A percentile compares a stretch with the other conserved stretches of the same genome.
phyloP scores from a whole-genome alignment of 2,888 invertebrate genomes.

The Mongoloraphidia duomilia region DNA sequence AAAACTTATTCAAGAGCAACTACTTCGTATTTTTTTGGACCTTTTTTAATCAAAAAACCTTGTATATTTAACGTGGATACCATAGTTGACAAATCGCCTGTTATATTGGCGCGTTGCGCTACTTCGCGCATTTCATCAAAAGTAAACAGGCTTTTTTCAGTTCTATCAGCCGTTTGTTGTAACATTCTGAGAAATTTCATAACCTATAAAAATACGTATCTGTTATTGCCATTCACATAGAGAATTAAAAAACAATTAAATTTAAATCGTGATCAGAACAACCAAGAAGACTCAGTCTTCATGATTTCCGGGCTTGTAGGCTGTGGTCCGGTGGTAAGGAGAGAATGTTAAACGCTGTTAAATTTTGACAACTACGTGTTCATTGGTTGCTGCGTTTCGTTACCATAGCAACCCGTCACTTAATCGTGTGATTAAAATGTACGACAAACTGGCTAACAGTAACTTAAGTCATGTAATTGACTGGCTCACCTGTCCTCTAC shows the following conservation, averaged over 20 bases:
- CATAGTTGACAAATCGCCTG: slow-evolving; percentile 49
- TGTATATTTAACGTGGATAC: slow-evolving; percentile 70
- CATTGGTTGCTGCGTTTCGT: no score
- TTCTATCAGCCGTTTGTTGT: slow-evolving; percentile 46
- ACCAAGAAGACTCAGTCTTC: slow-evolving; percentile 1
- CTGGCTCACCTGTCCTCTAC: slow-evolving; percentile 41
- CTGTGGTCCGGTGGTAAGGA: no score
- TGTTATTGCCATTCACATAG: no score
- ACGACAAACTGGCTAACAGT: neutral
- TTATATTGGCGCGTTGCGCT: slow-evolving; percentile 47
- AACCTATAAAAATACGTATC: slow-evolving; percentile 34
- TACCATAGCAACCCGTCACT: no score
- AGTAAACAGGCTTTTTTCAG: slow-evolving; percentile 58
- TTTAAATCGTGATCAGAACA: neutral
- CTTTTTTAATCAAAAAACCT: slow-evolving; percentile 74
- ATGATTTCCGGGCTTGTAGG: no score
- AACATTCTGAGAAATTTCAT: slow-evolving; percentile 58
- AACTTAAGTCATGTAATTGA: neutral
- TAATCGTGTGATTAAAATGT: no score
- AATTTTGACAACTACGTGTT: no score
- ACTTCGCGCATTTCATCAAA: slow-evolving; percentile 62
- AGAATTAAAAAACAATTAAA: neutral
- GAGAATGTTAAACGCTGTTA: no score
- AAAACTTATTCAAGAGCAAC: no score
- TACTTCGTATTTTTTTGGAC: slow-evolving; percentile 17